Evolutionary conservation across 2,113 vertebrate species (phyloP), one percentile per base, ranked within the genome.

Genomic region (Tyto alba): DNA sequence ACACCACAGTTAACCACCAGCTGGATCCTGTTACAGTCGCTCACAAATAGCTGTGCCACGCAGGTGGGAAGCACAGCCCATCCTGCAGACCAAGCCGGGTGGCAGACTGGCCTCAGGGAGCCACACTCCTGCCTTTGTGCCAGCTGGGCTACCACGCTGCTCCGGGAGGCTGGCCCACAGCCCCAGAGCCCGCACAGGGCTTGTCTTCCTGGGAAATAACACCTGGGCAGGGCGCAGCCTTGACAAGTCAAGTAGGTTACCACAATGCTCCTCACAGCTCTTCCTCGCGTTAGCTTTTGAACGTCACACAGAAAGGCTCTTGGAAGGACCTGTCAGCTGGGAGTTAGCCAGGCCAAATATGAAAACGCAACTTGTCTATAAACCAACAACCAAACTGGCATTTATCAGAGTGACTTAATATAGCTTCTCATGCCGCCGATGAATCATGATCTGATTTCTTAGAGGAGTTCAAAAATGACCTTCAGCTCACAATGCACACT

Each of bases 81-180:
- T 25, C 30, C 36, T 23, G 16, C 36, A 48, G 47, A 50, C 11
- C 1, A 0, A 83, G n/a, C 6, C 0, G 0, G 43, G 34, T 16
- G 48, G 30, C 71, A 85, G 13, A 2, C 25, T 27, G 27, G 50
- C 41, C 63, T 43, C 34, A 13, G 36, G 43, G 45, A 92, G 53
- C 36, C 72, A 80, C 38, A 6, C 7, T 80, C 26, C 68, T 55
- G 64, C 63, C 80, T 75, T 40, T 47, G 67, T 30, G 59, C 71
- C 16, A 9, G 16, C 50, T 48, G 20, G 23, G n/a, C 5, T 9
- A 68, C 59, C 26, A 4, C 2, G 5, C 21, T 67, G 48, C 38
- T 79, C 63, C 88, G n/a, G 32, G 16, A 73, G 36, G 30, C 59
- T 56, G 40, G 32, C 68, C 38, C 60, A 36, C 30, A 52, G 19